Evolutionary conservation across 2,113 vertebrate species (phyloP), one percentile per base, ranked within the genome.

Genomic region (Hippoglossus stenolepis): DNA sequence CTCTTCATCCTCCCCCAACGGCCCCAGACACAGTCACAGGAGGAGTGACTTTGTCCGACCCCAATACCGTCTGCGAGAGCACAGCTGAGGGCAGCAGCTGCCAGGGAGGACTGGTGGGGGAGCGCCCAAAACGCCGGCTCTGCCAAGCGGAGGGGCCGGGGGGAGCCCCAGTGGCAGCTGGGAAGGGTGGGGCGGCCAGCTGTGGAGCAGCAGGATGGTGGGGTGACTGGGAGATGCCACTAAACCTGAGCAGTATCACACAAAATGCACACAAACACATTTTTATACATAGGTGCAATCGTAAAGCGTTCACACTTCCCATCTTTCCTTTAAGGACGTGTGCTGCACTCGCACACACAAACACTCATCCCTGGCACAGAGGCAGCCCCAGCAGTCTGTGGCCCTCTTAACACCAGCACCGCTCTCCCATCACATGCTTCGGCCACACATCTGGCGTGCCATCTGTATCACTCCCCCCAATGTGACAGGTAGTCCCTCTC

Each of bases 41-140:
- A 93, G 93, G 94, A 92, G 92, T 94, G 93, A 94, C 94, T 92
- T 93, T 94, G 94, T 89, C 89, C 87, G 91, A 93, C 94, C 93
- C 93, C 91, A 80, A 84, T 90, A 85, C 91, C 87, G 92, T 90
- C 87, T 91, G 92, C 86, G 70, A 87, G 90, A 91, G 91, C 87
- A 74, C 90, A 91, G 91, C 90, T 92, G 91, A 93, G 90, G 87
- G 86, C 85, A 90, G 87, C 89, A 93, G 90, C 89, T 94, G 93
- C 91, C 91, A 93, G 90, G 87, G 89, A 90, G 87, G 89, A 87
- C 91, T 93, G 91, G 93, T 88, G 88, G 93, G 90, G 94, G 90
- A 88, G 90, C 90, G 90, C 90, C 90, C 92, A 91, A 90, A 90
- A 90, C 83, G 73, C 83, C 54, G 45, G 80, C 88, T 85, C 87